Conservation (phyloP, 2,888 invertebrate species). For the Drosophila pseudotakahashii region DNA sequence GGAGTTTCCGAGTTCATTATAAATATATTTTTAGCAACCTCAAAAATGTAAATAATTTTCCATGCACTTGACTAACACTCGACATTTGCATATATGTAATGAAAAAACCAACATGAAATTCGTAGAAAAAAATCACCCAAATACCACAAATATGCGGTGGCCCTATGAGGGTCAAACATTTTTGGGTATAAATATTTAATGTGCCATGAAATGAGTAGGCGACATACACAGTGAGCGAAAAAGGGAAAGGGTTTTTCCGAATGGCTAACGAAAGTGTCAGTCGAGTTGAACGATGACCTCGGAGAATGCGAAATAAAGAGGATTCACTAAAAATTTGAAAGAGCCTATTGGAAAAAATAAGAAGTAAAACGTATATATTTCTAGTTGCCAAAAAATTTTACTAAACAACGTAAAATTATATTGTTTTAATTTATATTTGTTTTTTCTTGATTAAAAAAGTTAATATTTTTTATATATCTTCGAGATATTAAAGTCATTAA, state of each 20-base stretch:
- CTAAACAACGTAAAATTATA: too few species aligned
- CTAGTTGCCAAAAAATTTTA: too few species aligned
- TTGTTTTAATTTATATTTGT: too few species aligned
- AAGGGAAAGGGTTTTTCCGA: slow-evolving; percentile 20
- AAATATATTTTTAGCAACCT: slow-evolving; percentile 31
- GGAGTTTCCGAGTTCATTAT: slow-evolving; percentile 55
- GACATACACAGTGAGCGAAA: neutral
- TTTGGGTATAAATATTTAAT: slow-evolving; percentile 49
- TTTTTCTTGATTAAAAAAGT: too few species aligned
- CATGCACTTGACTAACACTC: slow-evolving; percentile 53
- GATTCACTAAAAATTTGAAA: neutral
- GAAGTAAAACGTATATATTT: neutral
- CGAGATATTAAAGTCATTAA: too few species aligned
- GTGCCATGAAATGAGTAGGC: slow-evolving; percentile 34
- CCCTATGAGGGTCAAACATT: slow-evolving; percentile 28
- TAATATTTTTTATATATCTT: too few species aligned
- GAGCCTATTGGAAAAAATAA: too few species aligned
- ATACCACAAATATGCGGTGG: slow-evolving; percentile 45
- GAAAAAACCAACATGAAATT: slow-evolving; percentile 2
- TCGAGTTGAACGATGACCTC: slow-evolving; percentile 17
- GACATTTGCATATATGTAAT: slow-evolving; percentile 44
- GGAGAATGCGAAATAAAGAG: slow-evolving; percentile 5
- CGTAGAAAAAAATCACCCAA: slow-evolving; percentile 8
- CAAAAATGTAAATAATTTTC: slow-evolving; percentile 45
- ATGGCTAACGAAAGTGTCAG: slow-evolving; percentile 36